Conservation (phyloP, 2,797 vertebrate genomes). For the Schizothorax lantsangensis region DNA sequence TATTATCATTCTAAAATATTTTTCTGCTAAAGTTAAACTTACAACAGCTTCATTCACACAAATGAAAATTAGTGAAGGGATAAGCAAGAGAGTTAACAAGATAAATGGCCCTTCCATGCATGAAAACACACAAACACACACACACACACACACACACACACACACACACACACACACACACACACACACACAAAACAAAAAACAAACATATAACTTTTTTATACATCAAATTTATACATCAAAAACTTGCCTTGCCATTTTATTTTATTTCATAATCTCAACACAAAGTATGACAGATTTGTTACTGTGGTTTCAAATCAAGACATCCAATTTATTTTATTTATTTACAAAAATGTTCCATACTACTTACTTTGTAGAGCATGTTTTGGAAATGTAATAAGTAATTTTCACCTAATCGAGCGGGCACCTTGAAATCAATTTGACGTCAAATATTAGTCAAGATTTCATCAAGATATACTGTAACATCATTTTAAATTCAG, state of each 20-base stretch:
- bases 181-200: no score
- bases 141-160: no score
- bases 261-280: background rate
- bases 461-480: background rate
- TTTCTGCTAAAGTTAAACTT: background rate
- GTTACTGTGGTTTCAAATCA: background rate
- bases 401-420: background rate
- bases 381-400: background rate
- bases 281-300: background rate
- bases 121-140: no score
- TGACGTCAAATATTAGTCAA: background rate
- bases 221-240: no score
- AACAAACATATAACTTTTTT: background rate
- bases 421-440: background rate
- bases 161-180: no score
- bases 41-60: background rate
- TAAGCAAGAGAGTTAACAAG: background rate
- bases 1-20: background rate
- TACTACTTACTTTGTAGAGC: background rate
- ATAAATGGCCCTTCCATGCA: background rate
- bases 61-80: background rate
- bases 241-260: no score
- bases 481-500: background rate
- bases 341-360: background rate
- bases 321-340: background rate